Evolutionary conservation across 2,113 vertebrate genomes (phyloP).

Genomic region (Sinocyclocheilus anshuiensis): DNA sequence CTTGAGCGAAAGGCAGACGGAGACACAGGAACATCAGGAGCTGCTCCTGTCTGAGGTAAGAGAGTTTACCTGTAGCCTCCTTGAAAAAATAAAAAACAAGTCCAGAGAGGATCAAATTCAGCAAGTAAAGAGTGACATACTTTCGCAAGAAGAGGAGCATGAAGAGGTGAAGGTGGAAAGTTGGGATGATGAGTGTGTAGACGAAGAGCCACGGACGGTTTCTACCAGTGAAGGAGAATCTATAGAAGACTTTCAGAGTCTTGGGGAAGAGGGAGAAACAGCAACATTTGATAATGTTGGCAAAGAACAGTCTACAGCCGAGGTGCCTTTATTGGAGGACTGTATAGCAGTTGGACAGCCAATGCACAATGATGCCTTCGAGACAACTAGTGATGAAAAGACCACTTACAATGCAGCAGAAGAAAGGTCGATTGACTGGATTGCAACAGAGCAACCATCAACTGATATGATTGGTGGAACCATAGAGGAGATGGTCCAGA

Average conservation of each 20-base stretch:
- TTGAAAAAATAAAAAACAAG: background rate
- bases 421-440: background rate
- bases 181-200: background rate
- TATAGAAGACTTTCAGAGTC: background rate
- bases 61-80: background rate
- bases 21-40: background rate
- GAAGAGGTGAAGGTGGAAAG: background rate
- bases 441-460: background rate
- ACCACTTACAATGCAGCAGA: background rate
- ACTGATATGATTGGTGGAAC: background rate
- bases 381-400: background rate
- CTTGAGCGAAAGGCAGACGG: background rate
- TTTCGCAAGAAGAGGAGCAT: background rate
- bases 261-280: slow-evolving; percentile 13
- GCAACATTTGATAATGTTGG: background rate
- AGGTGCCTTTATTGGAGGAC: background rate
- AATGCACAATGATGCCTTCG: background rate
- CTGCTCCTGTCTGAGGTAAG: background rate
- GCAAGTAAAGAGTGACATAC: background rate
- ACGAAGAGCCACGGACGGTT: background rate
- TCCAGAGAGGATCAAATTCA: slow-evolving; percentile 1
- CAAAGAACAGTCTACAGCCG: background rate
- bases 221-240: slow-evolving; percentile 6
- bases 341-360: background rate
- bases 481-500: background rate